Percentiles rank a stretch among this genome's conserved stretches.
Conservation (phyloP, 2,888 invertebrate species). For the Hyposoter didymator region DNA sequence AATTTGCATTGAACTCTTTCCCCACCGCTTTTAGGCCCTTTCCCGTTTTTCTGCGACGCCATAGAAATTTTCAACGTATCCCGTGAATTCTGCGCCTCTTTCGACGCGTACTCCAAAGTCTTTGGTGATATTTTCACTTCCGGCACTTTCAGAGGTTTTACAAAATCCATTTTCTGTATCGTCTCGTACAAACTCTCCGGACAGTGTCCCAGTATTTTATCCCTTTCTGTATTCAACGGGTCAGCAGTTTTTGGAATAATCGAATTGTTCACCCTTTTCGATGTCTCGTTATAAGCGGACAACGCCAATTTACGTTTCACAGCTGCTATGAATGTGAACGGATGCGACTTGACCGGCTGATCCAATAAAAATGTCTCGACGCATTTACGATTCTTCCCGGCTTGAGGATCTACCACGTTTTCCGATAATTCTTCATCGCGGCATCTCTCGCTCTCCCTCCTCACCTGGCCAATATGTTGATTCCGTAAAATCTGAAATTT, state of each 20-base stretch:
- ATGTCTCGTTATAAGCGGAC: conserved; percentile 72
- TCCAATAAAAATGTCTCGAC: conserved; percentile 69
- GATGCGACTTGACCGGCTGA: conserved; percentile 84
- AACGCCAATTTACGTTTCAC: conserved; percentile 86
- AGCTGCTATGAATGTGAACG: conserved; percentile 87
- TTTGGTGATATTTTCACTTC: conserved; percentile 82
- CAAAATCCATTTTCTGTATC: conserved; percentile 78
- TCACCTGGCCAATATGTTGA: conserved; percentile 62
- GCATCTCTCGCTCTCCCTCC: conserved; percentile 68
- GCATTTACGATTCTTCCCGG: conserved; percentile 49
- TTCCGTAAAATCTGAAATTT: conserved; percentile 70
- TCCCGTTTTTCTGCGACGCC: conserved; percentile 72
- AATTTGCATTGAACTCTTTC: conserved; percentile 79
- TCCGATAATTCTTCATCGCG: conserved; percentile 62
- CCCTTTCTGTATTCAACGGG: conserved; percentile 19
- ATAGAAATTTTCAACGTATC: conserved; percentile 74
- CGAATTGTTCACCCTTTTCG: conserved; percentile 69
- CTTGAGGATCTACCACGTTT: conserved; percentile 59
- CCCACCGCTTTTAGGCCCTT: conserved; percentile 75
- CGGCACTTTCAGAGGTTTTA: conserved; percentile 81
- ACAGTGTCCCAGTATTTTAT: conserved; percentile 33
- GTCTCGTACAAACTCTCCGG: conserved; percentile 68
- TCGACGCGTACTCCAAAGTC: conserved; percentile 77
- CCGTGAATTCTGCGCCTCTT: conserved; percentile 75
- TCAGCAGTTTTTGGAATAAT: conserved; percentile 36